Conservation (phyloP, 2,113 vertebrate species). For the Sylvilagus bachmani region DNA sequence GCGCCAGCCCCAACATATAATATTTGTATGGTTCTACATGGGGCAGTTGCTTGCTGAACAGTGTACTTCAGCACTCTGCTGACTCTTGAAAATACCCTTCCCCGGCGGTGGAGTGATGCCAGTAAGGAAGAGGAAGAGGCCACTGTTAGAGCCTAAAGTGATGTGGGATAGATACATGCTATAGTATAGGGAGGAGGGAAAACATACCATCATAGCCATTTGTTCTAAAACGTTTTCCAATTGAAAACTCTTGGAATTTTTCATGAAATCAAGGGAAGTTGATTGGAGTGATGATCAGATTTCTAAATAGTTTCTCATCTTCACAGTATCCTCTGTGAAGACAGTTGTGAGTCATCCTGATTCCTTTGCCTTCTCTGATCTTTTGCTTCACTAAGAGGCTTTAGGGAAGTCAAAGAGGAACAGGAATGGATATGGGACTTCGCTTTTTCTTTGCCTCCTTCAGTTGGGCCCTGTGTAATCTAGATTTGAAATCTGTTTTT, state of each 20-base stretch:
- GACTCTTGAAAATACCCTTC: constrained; percentile 31
- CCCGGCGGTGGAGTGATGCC: background rate
- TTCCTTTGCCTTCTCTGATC: background rate
- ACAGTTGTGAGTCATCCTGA: background rate
- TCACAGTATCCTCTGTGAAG: background rate
- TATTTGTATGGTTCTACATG: too few relatives aligned
- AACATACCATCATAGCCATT: background rate
- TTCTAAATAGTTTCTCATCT: background rate
- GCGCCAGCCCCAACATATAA: too few relatives aligned
- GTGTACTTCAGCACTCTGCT: background rate
- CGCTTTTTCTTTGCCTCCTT: background rate
- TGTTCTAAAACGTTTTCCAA: background rate
- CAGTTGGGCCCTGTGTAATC: constrained; percentile 40
- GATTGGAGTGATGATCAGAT: background rate
- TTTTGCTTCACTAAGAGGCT: background rate
- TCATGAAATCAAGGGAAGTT: constrained; percentile 35
- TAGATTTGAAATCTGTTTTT: constrained; percentile 78
- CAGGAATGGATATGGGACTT: background rate
- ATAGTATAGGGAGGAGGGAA: background rate
- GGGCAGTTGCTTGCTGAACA: too few relatives aligned
- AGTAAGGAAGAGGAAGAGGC: background rate
- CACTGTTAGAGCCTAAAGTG: background rate
- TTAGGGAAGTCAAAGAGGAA: background rate
- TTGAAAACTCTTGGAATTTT: constrained; percentile 5
- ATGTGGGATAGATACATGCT: background rate